These are phyloP conservation scores for Patagioenas fasciata DNA, from an alignment of 2,113 vertebrate genomes.

Conservation along the genomic window DNA sequence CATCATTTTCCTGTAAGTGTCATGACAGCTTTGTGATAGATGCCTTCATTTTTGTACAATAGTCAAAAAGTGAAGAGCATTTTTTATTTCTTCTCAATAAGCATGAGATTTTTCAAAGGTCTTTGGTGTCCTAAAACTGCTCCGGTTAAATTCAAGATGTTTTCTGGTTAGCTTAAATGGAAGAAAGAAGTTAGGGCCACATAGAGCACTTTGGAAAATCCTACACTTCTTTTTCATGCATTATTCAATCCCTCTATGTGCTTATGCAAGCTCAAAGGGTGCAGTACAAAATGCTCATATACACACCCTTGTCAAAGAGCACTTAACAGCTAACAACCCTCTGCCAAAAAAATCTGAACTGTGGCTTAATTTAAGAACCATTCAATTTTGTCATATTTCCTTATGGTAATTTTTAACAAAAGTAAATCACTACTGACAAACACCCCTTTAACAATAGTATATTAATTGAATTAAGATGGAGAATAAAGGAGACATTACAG, in stretches of 20 bases:
- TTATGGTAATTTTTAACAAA: slow-evolving; percentile 44
- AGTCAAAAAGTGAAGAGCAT: not conserved
- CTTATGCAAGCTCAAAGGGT: not conserved
- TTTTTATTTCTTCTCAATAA: not conserved
- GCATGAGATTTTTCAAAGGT: not conserved
- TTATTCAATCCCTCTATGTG: not conserved
- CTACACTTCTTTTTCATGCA: not conserved
- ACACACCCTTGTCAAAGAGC: slow-evolving; percentile 48
- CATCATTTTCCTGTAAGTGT: slow-evolving; percentile 26
- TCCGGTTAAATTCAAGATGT: slow-evolving; percentile 10
- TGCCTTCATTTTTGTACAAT: slow-evolving; percentile 32
- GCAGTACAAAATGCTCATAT: slow-evolving; percentile 36
- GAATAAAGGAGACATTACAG: slow-evolving; percentile 37
- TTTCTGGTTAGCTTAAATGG: slow-evolving; percentile 39
- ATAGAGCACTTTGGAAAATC: slow-evolving; percentile 11
- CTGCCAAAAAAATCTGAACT: slow-evolving; percentile 15
- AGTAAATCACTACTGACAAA: slow-evolving; percentile 29
- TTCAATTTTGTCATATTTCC: slow-evolving; percentile 45
- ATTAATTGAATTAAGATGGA: slow-evolving; percentile 55
- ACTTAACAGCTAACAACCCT: slow-evolving; percentile 27
- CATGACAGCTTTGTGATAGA: slow-evolving; percentile 30
- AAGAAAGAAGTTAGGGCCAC: slow-evolving; percentile 13
- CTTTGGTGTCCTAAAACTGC: not conserved
- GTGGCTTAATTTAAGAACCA: slow-evolving; percentile 30
- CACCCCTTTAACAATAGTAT: slow-evolving; percentile 28